phyloP scores from a whole-genome alignment of 2,888 invertebrate species.

The Gerosis bhagava region DNA sequence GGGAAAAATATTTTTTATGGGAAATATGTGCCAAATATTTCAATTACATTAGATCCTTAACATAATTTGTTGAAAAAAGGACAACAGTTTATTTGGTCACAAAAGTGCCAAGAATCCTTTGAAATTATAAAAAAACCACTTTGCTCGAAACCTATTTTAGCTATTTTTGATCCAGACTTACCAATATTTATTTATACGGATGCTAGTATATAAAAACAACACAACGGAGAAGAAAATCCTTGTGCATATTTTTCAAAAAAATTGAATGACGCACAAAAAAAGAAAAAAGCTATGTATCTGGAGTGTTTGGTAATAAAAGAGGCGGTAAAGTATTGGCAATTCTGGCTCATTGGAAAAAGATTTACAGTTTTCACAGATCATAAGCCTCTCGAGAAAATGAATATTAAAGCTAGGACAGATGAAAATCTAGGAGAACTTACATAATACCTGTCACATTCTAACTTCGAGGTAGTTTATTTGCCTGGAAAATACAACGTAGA shows the following conservation, averaged over 20 bases:
- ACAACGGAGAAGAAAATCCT: too few species aligned
- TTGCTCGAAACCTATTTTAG: slow-evolving; percentile 31
- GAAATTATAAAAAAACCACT: slow-evolving; percentile 28
- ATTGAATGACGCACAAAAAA: slow-evolving; percentile 26
- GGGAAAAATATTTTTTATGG: slow-evolving; percentile 5
- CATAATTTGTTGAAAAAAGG: slow-evolving; percentile 10
- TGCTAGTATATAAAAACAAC: too few species aligned
- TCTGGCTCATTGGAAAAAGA: slow-evolving; percentile 33
- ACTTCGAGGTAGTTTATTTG: slow-evolving; percentile 37
- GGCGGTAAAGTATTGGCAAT: slow-evolving; percentile 34
- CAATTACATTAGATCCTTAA: slow-evolving; percentile 13
- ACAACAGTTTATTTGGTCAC: slow-evolving; percentile 12
- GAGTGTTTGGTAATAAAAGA: slow-evolving; percentile 33
- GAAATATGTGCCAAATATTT: slow-evolving; percentile 11
- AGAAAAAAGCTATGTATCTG: slow-evolving; percentile 31
- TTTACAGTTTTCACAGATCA: slow-evolving; percentile 35
- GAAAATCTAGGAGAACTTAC: slow-evolving; percentile 30
- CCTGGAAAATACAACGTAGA: slow-evolving; percentile 29
- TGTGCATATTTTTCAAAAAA: slow-evolving; percentile 34
- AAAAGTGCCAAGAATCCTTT: slow-evolving; percentile 29
- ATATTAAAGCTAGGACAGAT: slow-evolving; percentile 31
- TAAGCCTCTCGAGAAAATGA: slow-evolving; percentile 32
- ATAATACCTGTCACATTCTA: slow-evolving; percentile 41
- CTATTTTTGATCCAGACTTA: slow-evolving; percentile 34
- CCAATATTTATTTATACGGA: slow-evolving; percentile 38